Conservation (phyloP, 1,140 invertebrate genomes). For the Battus philenor region DNA sequence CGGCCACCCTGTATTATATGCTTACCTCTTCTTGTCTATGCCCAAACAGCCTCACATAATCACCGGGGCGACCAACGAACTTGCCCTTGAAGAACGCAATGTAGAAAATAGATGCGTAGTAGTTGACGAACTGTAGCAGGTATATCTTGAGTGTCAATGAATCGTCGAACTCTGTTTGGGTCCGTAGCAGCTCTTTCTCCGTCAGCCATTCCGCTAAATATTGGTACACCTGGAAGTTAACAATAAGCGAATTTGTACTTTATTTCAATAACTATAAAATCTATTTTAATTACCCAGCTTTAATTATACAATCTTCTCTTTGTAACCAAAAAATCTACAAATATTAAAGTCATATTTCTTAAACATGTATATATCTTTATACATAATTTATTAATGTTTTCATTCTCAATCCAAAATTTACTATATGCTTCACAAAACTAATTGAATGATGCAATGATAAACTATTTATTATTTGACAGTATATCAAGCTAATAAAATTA, state of each 20-base stretch:
- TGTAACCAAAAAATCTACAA: too few species aligned
- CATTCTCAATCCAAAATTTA: too few species aligned
- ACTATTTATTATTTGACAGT: too few species aligned
- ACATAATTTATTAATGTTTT: too few species aligned
- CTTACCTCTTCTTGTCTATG: conserved; percentile 90
- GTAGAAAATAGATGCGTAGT: conserved; percentile 99
- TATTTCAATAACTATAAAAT: neutral
- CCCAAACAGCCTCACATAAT: conserved; percentile 85
- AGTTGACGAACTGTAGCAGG: conserved; percentile 98
- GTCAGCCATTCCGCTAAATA: conserved; percentile 94
- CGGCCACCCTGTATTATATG: too few species aligned
- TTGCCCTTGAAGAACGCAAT: conserved; percentile 99
- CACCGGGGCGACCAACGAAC: conserved; percentile 89
- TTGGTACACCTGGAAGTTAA: conserved; percentile 84
- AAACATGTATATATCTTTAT: too few species aligned
- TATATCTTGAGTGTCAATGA: conserved; percentile 98
- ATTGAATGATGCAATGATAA: too few species aligned
- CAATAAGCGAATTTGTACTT: neutral
- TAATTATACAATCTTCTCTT: too few species aligned
- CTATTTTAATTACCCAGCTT: too few species aligned
- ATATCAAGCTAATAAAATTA: too few species aligned
- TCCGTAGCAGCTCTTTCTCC: conserved; percentile 94
- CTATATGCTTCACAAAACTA: too few species aligned
- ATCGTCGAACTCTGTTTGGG: conserved; percentile 98
- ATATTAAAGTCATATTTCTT: too few species aligned